Base-by-base conservation (phyloP, 1,140 invertebrate genomes). In the Acromyrmex charruanus region DNA sequence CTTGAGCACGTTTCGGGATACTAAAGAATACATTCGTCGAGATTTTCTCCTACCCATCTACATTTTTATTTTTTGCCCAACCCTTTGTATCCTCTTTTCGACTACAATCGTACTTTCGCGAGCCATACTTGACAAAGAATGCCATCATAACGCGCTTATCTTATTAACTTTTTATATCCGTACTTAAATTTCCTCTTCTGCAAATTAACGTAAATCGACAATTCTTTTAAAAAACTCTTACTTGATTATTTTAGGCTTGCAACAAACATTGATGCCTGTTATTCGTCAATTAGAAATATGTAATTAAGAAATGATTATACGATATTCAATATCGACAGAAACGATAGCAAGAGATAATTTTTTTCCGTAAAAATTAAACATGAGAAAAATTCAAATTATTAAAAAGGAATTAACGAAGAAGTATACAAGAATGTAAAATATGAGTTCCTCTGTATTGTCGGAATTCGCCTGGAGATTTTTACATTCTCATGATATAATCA, bases 1-100 rank as follows among this genome's bases (percentile, higher is more conserved):
- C 63, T 86, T 58, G 51, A 44, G 35, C 71, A 58, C 72, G n/a
- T 81, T 81, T 81, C 77, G 31, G 21, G 35, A 39, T 72, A 71
- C 66, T 55, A 31, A 58, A 68, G 51, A 61, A 79, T 58, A 79
- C 49, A 86, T 80, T 86, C 51, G 84, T 66, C 58, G 72, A 44
- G 49, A 81, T 81, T 35, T 35, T 58, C 65, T 71, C 35, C 14
- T 49, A 14, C 49, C n/a, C n/a, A 53, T 71, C 35, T 71, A 69
- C 35, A 49, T 58, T 71, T 81, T 55, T 55, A 71, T 58, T 81
- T 81, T 81, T 81, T 59, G 79, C 21, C 31, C 66, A 18, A 16
- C 44, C 16, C 51, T 81, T 81, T 71, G 79, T 81, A 81, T 58
- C 66, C 44, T 44, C 51, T 35, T 81, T 31, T 55, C 49, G 16